These are phyloP conservation scores for Fissipunctia ypsillon DNA, from an alignment of 2,888 invertebrate species.

Conservation along the genomic window DNA sequence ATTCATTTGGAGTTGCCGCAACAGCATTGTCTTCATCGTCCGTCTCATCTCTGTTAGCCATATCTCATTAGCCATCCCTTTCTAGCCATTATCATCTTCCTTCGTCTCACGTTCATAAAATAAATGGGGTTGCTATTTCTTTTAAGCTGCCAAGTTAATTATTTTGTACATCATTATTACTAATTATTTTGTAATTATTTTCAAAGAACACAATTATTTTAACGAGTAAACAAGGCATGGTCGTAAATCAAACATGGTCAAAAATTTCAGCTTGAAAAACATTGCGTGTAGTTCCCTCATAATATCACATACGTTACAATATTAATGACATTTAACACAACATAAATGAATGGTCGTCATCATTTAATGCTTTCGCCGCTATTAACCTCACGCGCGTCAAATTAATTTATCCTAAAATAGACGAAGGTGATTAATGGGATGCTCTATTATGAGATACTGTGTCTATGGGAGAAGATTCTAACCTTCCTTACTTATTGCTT, in stretches of 20 bases:
- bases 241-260: conserved; percentile 30
- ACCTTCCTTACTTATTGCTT: conserved; percentile 11
- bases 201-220: background rate
- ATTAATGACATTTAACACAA: conserved; percentile 54
- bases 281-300: conserved; percentile 39
- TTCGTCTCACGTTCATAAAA: background rate
- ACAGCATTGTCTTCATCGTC: too few species aligned
- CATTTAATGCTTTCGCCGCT: conserved; percentile 59
- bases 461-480: conserved; percentile 15
- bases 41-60: too few species aligned
- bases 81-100: background rate
- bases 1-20: background rate
- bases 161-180: background rate
- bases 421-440: conserved; percentile 52
- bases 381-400: conserved; percentile 59
- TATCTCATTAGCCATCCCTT: background rate
- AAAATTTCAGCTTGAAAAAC: background rate
- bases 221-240: background rate
- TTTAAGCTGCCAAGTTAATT: background rate
- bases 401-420: conserved; percentile 62
- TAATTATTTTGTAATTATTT: background rate
- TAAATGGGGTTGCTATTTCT: too few species aligned
- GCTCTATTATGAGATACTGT: conserved; percentile 51
- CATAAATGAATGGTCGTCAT: conserved; percentile 44
- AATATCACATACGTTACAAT: conserved; percentile 13